A percentile compares a stretch with the other conserved stretches of the same genome.
Evolutionary conservation across 2,113 vertebrate genomes (phyloP).

Genomic region (Chrysemys picta): DNA sequence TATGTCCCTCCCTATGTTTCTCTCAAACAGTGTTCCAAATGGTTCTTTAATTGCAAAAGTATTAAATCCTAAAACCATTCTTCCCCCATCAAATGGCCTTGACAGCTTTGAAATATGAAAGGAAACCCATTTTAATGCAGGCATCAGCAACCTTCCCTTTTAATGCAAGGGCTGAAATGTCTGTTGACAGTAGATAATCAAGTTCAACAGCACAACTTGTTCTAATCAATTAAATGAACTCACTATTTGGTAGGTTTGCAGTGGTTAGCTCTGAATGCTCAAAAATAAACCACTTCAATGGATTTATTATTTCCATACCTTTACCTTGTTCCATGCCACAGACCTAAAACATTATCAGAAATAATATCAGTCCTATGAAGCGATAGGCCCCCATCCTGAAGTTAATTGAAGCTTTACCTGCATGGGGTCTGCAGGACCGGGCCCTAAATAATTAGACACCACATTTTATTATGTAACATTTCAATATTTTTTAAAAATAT

Average conservation of each 20-base stretch:
- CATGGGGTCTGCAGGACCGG: not conserved
- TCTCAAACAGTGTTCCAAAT: not conserved
- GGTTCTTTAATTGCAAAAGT: not conserved
- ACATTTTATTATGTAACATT: not conserved
- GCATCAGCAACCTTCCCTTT: not conserved
- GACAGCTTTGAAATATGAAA: not conserved
- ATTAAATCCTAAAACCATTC: not conserved
- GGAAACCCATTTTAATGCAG: not conserved
- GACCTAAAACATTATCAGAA: not conserved
- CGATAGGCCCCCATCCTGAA: not conserved
- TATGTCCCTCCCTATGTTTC: not conserved
- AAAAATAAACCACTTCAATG: not conserved
- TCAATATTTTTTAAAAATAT: not conserved
- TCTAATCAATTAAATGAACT: not conserved
- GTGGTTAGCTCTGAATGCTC: not conserved
- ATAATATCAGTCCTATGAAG: accelerated
- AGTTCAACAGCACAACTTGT: not conserved
- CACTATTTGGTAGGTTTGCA: not conserved
- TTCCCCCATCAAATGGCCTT: not conserved
- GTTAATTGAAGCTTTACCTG: not conserved
- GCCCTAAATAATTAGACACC: not conserved
- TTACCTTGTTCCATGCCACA: not conserved
- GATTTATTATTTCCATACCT: not conserved
- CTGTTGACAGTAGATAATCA: not conserved
- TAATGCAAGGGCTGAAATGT: not conserved